A percentile compares a stretch with the other conserved stretches of the same genome.
These are phyloP conservation scores for Macrophya annulata DNA, from an alignment of 2,888 invertebrate species.

Conservation along the genomic window DNA sequence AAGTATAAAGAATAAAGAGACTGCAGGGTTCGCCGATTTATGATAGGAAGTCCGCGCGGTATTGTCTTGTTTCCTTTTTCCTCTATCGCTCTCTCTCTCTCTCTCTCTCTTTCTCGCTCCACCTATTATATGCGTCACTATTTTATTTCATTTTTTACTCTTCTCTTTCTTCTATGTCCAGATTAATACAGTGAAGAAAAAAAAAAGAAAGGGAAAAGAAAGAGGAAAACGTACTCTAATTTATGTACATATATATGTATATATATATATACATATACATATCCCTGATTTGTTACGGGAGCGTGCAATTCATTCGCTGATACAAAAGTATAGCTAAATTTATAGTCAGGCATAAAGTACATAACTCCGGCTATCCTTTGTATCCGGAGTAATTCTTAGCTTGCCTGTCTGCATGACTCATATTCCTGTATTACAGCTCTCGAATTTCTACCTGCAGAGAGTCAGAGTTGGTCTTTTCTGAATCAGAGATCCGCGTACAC, in stretches of 20 bases:
- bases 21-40: neutral
- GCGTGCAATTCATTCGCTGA: neutral
- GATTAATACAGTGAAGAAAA: neutral
- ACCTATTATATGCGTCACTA: neutral
- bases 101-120: neutral
- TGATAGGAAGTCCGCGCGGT: neutral
- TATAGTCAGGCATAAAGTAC: neutral
- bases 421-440: neutral
- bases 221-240: too few relatives aligned
- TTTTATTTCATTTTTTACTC: neutral
- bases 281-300: neutral
- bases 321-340: neutral
- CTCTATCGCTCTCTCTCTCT: neutral
- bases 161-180: neutral
- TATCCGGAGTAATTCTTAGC: neutral
- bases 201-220: neutral
- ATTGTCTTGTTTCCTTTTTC: constrained; percentile 19
- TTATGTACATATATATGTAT: too few relatives aligned
- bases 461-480: neutral
- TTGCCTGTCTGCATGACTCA: neutral
- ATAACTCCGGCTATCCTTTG: neutral
- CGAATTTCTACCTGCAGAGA: constrained; percentile 31
- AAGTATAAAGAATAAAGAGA: constrained; percentile 14
- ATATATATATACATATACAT: too few relatives aligned
- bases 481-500: constrained; percentile 35